Conservation (phyloP, 2,888 invertebrate species). For the Furcula furcula region DNA sequence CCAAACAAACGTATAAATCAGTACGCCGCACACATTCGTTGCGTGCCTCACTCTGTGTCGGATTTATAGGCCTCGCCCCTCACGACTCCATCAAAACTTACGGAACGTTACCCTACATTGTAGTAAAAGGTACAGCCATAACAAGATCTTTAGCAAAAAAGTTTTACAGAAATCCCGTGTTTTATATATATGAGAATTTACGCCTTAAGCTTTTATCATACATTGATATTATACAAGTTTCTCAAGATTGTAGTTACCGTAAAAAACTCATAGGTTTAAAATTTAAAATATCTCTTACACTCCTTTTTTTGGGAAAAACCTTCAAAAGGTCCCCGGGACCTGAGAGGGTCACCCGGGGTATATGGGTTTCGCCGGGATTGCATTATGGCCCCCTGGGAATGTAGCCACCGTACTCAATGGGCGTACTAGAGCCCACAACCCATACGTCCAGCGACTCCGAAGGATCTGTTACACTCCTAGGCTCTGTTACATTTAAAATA, state of each 20-base stretch:
- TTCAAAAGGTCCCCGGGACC: too few species aligned
- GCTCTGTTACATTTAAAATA: slow-evolving; percentile 14
- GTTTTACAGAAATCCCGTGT: background rate
- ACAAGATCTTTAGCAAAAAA: background rate
- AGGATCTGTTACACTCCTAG: background rate
- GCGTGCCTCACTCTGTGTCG: slow-evolving; percentile 53
- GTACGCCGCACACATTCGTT: slow-evolving; percentile 56
- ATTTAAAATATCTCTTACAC: too few species aligned
- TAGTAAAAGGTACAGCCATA: slow-evolving; percentile 19
- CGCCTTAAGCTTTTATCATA: background rate
- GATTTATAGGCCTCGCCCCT: slow-evolving; percentile 55
- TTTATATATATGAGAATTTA: background rate
- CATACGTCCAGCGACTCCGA: too few species aligned
- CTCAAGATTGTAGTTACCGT: background rate
- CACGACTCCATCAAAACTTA: slow-evolving; percentile 51
- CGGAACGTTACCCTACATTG: slow-evolving; percentile 27
- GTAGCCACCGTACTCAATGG: too few species aligned
- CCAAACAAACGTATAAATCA: slow-evolving; percentile 64
- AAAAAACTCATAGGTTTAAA: background rate
- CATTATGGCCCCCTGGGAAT: too few species aligned
- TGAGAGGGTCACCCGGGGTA: too few species aligned
- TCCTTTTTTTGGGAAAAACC: too few species aligned
- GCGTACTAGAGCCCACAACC: too few species aligned
- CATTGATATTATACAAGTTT: background rate
- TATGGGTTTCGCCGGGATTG: too few species aligned